phyloP scores from a whole-genome alignment of 2,888 invertebrate species.

The Thymelicus acteon region DNA sequence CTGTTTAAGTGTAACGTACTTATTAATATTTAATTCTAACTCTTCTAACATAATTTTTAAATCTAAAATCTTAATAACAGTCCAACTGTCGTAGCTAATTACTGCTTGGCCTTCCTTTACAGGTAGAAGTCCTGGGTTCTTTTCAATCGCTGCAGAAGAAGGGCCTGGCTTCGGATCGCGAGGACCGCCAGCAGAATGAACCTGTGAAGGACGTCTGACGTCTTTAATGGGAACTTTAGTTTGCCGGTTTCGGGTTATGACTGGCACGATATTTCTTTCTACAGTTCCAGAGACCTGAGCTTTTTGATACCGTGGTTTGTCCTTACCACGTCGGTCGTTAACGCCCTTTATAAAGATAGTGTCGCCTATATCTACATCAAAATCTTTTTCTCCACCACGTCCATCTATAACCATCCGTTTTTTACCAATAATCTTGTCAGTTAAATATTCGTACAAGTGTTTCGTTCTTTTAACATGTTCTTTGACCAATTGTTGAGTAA shows the following conservation, averaged over 20 bases:
- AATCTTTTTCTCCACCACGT: conserved; percentile 35
- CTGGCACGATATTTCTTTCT: conserved; percentile 38
- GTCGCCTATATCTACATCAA: conserved; percentile 37
- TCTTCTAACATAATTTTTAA: conserved; percentile 39
- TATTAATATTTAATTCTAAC: conserved; percentile 40
- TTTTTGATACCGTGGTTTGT: conserved; percentile 40
- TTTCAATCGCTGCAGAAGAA: conserved; percentile 45
- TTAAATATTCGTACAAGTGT: conserved; percentile 40
- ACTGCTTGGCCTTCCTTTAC: conserved; percentile 27
- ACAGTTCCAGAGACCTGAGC: conserved; percentile 35
- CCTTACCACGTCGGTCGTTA: conserved; percentile 42
- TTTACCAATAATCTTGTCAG: conserved; percentile 31
- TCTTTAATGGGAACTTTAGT: conserved; percentile 45
- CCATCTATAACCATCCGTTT: conserved; percentile 38
- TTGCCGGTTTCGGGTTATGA: conserved; percentile 33
- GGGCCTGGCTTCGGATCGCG: conserved; percentile 38
- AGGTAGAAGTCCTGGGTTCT: conserved; percentile 43
- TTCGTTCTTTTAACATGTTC: conserved; percentile 45
- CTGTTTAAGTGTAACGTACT: conserved; percentile 22
- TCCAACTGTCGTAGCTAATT: conserved; percentile 20
- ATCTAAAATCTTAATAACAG: conserved; percentile 40
- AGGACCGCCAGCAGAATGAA: conserved; percentile 33
- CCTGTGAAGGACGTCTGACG: conserved; percentile 45
- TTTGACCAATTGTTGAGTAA: conserved; percentile 45
- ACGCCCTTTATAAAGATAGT: conserved; percentile 39